These are phyloP conservation scores for Atta colombica DNA, from an alignment of 1,140 invertebrate species.

Conservation along the genomic window DNA sequence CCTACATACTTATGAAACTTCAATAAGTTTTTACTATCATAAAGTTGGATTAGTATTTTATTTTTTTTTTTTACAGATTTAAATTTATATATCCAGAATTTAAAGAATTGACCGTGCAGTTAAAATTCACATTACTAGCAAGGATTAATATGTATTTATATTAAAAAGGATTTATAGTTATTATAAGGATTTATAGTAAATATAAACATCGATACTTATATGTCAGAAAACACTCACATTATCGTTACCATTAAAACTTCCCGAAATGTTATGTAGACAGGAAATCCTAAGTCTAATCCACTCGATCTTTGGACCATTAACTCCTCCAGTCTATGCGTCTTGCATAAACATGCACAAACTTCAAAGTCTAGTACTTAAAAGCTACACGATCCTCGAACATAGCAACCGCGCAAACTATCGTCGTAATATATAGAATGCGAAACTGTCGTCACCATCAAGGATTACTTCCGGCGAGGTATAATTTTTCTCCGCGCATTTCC, in stretches of 20 bases:
- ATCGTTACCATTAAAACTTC: not conserved
- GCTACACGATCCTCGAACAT: not conserved
- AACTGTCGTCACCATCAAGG: not conserved
- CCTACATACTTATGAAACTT: no score
- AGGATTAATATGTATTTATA: not conserved
- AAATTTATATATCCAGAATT: no score
- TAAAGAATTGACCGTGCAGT: no score
- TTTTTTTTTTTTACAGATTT: no score
- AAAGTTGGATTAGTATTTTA: no score
- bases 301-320: not conserved
- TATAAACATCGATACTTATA: not conserved
- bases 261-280: not conserved
- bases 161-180: not conserved
- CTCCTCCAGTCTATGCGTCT: not conserved
- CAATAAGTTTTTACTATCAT: no score
- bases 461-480: conserved; percentile 18
- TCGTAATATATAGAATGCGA: not conserved
- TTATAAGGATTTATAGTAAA: not conserved
- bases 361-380: conserved; percentile 9
- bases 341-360: not conserved
- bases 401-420: not conserved
- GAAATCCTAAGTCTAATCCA: not conserved
- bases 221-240: not conserved
- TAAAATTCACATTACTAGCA: no score
- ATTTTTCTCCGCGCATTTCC: not conserved